Conservation (phyloP, 2,113 vertebrate species). For the Myocastor coypus region DNA sequence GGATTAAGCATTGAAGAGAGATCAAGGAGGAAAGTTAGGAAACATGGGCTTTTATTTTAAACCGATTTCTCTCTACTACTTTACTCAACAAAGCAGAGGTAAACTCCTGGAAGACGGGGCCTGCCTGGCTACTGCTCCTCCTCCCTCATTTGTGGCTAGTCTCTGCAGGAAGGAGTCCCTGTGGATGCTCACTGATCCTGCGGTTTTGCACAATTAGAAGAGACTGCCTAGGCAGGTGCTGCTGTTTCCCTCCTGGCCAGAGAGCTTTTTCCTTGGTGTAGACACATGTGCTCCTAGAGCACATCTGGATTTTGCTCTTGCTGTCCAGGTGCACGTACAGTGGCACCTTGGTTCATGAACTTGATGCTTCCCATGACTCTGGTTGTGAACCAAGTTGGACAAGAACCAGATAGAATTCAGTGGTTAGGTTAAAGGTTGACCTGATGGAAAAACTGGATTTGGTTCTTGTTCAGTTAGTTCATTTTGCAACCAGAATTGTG, state of each 20-base stretch:
- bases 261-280: rapidly evolving
- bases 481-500: neutral
- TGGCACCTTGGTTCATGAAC: neutral
- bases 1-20: too few species aligned
- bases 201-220: rapidly evolving
- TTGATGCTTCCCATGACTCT: neutral
- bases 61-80: too few species aligned
- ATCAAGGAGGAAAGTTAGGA: too few species aligned
- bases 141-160: rapidly evolving
- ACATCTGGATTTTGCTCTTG: rapidly evolving
- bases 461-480: neutral
- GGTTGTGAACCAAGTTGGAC: neutral
- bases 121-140: rapidly evolving
- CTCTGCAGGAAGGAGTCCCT: rapidly evolving
- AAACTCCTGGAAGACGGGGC: too few species aligned
- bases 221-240: rapidly evolving
- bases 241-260: rapidly evolving
- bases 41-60: too few species aligned
- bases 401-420: neutral
- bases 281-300: too few species aligned
- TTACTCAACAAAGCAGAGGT: neutral
- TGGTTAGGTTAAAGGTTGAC: neutral
- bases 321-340: neutral
- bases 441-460: neutral
- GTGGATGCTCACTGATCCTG: neutral